Evolutionary conservation across 2,797 vertebrate genomes (phyloP).

Genomic region (Enteromius radiatus): DNA sequence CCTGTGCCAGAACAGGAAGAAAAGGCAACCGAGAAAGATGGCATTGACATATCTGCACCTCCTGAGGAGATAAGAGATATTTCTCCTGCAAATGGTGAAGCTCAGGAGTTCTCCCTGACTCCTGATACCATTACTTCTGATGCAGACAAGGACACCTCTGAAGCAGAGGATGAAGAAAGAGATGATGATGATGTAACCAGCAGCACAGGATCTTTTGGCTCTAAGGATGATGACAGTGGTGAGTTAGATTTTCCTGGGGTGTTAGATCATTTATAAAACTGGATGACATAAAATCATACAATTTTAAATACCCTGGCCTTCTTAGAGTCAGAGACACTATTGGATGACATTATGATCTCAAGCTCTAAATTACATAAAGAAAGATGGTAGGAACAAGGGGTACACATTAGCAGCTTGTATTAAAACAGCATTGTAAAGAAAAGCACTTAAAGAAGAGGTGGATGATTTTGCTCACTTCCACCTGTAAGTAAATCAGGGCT

Average conservation of each 20-base stretch:
- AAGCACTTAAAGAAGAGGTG: not conserved
- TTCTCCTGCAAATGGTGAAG: constrained; percentile 31
- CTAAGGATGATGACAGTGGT: constrained; percentile 83
- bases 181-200: constrained; percentile 74
- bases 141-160: constrained; percentile 65
- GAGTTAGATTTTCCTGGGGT: constrained; percentile 69
- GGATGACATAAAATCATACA: constrained; percentile 55
- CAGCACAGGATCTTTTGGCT: constrained; percentile 73
- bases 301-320: constrained; percentile 54
- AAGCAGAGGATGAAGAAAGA: constrained; percentile 62
- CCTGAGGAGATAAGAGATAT: constrained; percentile 69
- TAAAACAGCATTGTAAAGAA: not conserved
- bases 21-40: constrained; percentile 67
- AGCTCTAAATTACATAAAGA: constrained; percentile 27
- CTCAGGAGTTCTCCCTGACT: constrained; percentile 41
- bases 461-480: constrained; percentile 28
- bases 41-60: constrained; percentile 69
- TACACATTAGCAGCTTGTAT: not conserved
- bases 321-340: constrained; percentile 36
- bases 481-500: constrained; percentile 48
- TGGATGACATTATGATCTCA: constrained; percentile 12
- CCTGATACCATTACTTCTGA: constrained; percentile 59
- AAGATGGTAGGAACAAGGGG: not conserved
- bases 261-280: constrained; percentile 52
- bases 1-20: constrained; percentile 64